Conservation (phyloP, 2,797 vertebrate genomes). For the Megaceryle alcyon region DNA sequence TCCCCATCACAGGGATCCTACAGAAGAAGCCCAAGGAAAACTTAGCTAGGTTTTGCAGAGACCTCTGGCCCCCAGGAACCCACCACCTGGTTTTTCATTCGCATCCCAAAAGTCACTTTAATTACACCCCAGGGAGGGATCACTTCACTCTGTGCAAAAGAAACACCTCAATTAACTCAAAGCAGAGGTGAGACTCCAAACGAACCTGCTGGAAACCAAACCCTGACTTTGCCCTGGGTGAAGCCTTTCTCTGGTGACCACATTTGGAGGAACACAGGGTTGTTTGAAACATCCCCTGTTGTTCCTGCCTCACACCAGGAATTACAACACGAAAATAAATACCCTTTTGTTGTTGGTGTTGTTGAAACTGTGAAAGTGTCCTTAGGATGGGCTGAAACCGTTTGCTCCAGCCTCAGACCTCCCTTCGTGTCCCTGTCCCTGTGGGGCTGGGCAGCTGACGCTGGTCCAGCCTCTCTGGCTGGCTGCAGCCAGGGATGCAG, state of each 20-base stretch:
- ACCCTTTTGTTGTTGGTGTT: not conserved
- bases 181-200: not conserved
- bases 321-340: not conserved
- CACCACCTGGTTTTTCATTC: not conserved
- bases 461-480: not conserved
- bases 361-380: not conserved
- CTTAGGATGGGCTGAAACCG: not conserved
- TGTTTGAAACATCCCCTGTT: not conserved
- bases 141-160: not conserved
- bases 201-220: not conserved
- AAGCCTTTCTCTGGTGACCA: not conserved
- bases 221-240: not conserved
- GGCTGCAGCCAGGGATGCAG: not conserved
- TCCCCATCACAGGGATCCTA: not conserved
- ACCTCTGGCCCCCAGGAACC: not conserved
- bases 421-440: not conserved
- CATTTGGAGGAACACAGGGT: not conserved
- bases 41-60: not conserved
- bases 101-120: not conserved
- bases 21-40: not conserved
- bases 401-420: not conserved
- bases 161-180: not conserved
- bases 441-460: rapidly evolving
- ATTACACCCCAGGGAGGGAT: not conserved
- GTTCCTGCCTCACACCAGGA: not conserved